Evolutionary conservation across 1,140 invertebrate genomes (phyloP).

Genomic region (Drosophila saltans): DNA sequence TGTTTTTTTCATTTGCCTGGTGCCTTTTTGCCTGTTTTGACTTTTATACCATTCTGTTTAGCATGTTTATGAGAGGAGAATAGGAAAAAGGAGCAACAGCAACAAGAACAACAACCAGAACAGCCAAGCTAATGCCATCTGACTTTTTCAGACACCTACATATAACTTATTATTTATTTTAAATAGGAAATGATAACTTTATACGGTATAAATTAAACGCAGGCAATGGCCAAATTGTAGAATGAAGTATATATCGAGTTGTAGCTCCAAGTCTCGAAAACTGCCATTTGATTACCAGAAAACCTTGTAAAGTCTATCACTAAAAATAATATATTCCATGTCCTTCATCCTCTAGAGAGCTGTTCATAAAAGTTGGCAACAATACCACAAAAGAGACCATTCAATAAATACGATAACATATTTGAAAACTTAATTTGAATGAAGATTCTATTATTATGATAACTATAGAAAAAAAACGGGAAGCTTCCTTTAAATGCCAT

Average conservation of each 20-base stretch:
- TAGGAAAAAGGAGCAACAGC: too few relatives aligned
- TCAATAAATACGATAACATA: not conserved
- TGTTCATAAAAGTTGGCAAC: too few relatives aligned
- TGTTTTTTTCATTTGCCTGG: not conserved
- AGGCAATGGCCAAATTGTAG: not conserved
- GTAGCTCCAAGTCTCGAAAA: too few relatives aligned
- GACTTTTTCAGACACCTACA: not conserved
- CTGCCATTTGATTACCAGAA: too few relatives aligned
- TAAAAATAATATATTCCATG: too few relatives aligned
- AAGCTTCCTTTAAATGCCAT: constrained; percentile 9
- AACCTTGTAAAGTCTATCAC: too few relatives aligned
- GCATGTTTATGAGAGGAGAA: not conserved
- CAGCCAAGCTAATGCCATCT: not conserved
- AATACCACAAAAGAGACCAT: not conserved
- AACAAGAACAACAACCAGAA: not conserved
- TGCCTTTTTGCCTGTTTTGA: constrained; percentile 6
- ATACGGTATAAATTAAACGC: not conserved
- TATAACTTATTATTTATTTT: not conserved
- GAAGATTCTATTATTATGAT: constrained; percentile 7
- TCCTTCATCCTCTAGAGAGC: too few relatives aligned
- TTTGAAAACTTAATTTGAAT: not conserved
- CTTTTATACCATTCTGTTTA: constrained; percentile 1
- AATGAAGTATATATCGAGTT: too few relatives aligned
- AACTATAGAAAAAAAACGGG: not conserved
- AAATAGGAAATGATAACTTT: not conserved